phyloP scores from a whole-genome alignment of 2,797 vertebrate species.

The Neoniphon sammara region DNA sequence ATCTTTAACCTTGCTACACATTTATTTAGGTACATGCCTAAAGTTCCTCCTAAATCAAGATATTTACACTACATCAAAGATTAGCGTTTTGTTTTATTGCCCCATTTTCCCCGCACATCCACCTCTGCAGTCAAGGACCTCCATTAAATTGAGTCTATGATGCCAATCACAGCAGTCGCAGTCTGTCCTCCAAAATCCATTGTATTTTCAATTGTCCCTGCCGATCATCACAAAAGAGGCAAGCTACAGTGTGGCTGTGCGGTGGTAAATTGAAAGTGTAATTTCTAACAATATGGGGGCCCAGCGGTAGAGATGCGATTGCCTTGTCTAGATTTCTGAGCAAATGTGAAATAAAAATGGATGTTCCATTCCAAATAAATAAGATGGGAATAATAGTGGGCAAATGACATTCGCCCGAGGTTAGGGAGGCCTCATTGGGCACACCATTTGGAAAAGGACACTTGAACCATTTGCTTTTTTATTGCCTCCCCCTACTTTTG shows the following conservation, averaged over 20 bases:
- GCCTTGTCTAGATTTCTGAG: conserved; percentile 75
- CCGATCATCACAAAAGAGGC: conserved; percentile 73
- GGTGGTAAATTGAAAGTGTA: conserved; percentile 82
- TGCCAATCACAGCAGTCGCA: conserved; percentile 54
- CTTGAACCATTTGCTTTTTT: conserved; percentile 67
- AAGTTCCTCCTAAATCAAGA: not conserved
- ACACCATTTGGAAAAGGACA: conserved; percentile 74
- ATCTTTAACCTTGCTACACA: too few relatives aligned
- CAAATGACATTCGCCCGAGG: conserved; percentile 76
- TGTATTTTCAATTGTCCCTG: conserved; percentile 78
- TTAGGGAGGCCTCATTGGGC: conserved; percentile 77
- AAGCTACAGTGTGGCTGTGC: conserved; percentile 57
- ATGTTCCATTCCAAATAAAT: conserved; percentile 78
- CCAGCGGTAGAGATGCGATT: conserved; percentile 77
- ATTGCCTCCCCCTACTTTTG: conserved; percentile 55
- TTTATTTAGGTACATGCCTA: conserved; percentile 8
- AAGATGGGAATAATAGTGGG: conserved; percentile 73
- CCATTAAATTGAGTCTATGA: conserved; percentile 30
- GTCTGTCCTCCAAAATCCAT: conserved; percentile 58
- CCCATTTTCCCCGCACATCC: conserved; percentile 20
- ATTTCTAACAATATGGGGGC: conserved; percentile 81
- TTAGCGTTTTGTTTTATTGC: conserved; percentile 8
- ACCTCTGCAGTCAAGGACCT: conserved; percentile 26
- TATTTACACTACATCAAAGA: not conserved
- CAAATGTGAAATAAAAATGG: conserved; percentile 82